Base-by-base conservation (phyloP, 1,140 invertebrate genomes). In the Lutraria rhynchaena region DNA sequence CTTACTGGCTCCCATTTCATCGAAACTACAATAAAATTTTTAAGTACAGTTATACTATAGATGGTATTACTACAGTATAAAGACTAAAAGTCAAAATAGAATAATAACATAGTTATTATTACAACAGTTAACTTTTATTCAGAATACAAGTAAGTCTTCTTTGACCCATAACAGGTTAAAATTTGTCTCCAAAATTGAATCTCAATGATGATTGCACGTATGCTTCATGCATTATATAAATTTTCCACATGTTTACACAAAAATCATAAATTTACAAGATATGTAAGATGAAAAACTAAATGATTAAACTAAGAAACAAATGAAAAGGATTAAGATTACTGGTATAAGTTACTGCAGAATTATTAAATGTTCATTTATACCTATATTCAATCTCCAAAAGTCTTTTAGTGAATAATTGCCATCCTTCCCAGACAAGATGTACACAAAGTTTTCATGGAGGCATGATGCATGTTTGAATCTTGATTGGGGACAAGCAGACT, bases 381-480 rank as follows among this genome's bases (percentile, higher is more conserved):
- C 94, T 22, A 97, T 93, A 86, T 95, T 95, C 87, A 96, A 97
- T 87, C 95, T 94, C 97, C 97, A 98, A 77, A 97, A 94, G 93
- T 98, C 97, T 90, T 95, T 95, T 60, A 97, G 94, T 1, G 96
- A 95, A 65, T 96, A 92, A 90, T 96, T 96, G 35, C 96, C 96
- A 92, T 96, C 96, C 33, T 96, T 93, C 11, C 97, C 97, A 0
- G 96, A 96, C 60, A 96, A 93, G 46, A 97, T 93, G 90, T 97
- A 97, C 69, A 98, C 94, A 91, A 95, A 93, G 41, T 95, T 95
- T 22, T 94, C 95, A 61, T 95, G 93, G 37, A 96, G 91, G 74
- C 96, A 96, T 49, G 95, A 95, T 53, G 96, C 96, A 92, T 97
- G 96, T 92, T 97, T 97, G 86, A 94, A 94, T 76, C 96, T 93